A percentile compares a stretch with the other conserved stretches of the same genome.
Evolutionary conservation across 2,888 invertebrate species (phyloP).

Genomic region (Chaitophorus viminalis): DNA sequence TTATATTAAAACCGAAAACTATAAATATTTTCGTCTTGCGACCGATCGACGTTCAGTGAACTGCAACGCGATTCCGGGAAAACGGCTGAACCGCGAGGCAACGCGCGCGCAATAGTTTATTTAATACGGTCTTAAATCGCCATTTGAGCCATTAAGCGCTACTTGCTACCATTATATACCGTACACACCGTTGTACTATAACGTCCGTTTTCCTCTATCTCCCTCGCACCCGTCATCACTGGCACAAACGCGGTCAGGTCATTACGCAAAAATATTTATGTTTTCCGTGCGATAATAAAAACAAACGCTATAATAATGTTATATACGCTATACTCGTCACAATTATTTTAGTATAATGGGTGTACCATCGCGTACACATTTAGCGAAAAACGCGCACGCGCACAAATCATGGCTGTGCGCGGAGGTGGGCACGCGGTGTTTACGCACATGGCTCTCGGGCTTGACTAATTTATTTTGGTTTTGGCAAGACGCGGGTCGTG

Average conservation of each 20-base stretch:
- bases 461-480: conserved; percentile 55
- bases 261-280: conserved; percentile 16
- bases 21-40: too few species aligned
- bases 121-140: conserved; percentile 37
- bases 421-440: background rate
- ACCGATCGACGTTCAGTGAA: background rate
- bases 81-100: background rate
- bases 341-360: background rate
- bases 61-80: background rate
- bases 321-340: background rate
- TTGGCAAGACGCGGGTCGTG: conserved; percentile 46
- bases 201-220: background rate
- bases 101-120: background rate
- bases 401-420: background rate
- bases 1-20: too few species aligned
- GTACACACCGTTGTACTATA: background rate
- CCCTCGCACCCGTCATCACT: background rate
- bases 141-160: conserved; percentile 17
- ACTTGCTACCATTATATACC: background rate
- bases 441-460: background rate
- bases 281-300: too few species aligned
- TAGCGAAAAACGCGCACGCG: background rate
- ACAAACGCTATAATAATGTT: too few species aligned
- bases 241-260: too few species aligned
- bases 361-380: background rate